Conservation (phyloP, 2,797 vertebrate species). For the Acestrorhynchus altus region DNA sequence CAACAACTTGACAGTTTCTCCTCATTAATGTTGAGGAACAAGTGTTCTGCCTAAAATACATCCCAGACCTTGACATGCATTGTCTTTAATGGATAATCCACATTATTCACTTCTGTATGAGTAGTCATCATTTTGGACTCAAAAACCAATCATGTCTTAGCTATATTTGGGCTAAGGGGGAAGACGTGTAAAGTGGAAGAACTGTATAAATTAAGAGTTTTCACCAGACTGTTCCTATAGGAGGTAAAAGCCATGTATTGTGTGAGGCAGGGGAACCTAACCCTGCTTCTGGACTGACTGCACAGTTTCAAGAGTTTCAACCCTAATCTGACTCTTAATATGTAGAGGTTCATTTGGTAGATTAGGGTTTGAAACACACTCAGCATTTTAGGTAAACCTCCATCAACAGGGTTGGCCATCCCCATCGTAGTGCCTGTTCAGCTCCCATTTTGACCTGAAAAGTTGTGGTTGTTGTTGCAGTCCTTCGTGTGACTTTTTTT, state of each 20-base stretch:
- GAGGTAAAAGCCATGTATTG: slow-evolving; percentile 15
- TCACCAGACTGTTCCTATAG: background rate
- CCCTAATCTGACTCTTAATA: background rate
- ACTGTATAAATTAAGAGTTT: background rate
- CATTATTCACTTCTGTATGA: too few relatives aligned
- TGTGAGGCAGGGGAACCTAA: background rate
- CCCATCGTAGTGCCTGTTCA: background rate
- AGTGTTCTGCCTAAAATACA: too few relatives aligned
- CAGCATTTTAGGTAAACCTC: slow-evolving; percentile 59
- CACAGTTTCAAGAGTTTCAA: background rate
- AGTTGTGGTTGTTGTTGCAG: slow-evolving; percentile 74
- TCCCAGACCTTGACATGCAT: too few relatives aligned
- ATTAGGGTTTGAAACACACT: too few relatives aligned
- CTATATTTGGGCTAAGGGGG: background rate
- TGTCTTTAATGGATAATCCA: too few relatives aligned
- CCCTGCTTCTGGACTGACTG: slow-evolving; percentile 41
- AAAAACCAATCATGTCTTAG: too few relatives aligned
- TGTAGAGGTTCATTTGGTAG: background rate
- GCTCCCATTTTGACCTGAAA: slow-evolving; percentile 70
- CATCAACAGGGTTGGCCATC: slow-evolving; percentile 17
- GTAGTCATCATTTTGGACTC: too few relatives aligned
- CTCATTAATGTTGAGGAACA: too few relatives aligned
- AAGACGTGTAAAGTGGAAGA: background rate
- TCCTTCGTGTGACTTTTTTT: slow-evolving; percentile 78
- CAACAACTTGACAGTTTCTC: too few relatives aligned